These are phyloP conservation scores for Ctenochaetus hawaiiensis DNA, from an alignment of 2,797 vertebrate genomes.

Conservation along the genomic window DNA sequence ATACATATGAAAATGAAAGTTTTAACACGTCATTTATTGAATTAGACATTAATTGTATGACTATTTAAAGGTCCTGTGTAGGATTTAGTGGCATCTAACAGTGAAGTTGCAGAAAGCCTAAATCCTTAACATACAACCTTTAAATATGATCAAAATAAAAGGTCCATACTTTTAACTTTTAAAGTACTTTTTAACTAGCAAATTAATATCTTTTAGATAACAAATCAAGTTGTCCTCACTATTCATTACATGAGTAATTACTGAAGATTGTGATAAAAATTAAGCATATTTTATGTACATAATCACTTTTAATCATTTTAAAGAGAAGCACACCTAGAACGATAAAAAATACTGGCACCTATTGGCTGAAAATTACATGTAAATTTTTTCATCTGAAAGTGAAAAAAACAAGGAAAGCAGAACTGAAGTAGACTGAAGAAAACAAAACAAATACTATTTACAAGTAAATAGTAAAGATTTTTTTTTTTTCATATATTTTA, in stretches of 20 bases:
- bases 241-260: neutral
- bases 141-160: neutral
- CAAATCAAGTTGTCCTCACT: neutral
- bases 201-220: neutral
- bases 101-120: no score
- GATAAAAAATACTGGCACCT: constrained; percentile 41
- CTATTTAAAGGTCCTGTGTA: no score
- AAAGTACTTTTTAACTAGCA: no score
- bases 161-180: neutral
- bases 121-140: neutral
- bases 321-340: neutral
- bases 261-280: neutral
- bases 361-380: neutral
- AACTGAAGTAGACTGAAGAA: no score
- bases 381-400: no score
- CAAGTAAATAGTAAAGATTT: no score
- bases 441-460: no score
- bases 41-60: no score
- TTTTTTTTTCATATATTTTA: no score
- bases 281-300: neutral
- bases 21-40: neutral
- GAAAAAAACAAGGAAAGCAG: no score
- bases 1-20: neutral
- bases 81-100: no score
- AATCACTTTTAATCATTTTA: neutral